A percentile compares a stretch with the other conserved stretches of the same genome.
These are phyloP conservation scores for Poeciliopsis gracilis DNA, from an alignment of 2,797 vertebrate species.

Conservation along the genomic window DNA sequence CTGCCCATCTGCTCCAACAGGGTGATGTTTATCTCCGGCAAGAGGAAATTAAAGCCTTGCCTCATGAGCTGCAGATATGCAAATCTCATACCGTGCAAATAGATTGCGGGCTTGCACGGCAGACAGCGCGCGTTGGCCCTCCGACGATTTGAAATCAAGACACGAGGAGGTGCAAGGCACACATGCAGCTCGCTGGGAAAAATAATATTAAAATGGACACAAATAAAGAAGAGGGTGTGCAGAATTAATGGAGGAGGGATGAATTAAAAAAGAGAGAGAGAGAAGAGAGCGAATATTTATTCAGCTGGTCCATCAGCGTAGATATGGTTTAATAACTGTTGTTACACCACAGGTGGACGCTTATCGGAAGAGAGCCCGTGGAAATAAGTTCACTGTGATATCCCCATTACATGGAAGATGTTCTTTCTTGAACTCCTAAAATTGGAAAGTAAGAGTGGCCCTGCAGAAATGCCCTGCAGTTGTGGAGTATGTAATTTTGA, in stretches of 20 bases:
- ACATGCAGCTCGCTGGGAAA: constrained; percentile 31
- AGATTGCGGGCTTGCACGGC: constrained; percentile 64
- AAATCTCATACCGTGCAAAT: constrained; percentile 76
- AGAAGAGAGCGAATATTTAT: constrained; percentile 48
- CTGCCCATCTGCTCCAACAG: constrained; percentile 94
- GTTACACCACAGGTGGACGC: constrained; percentile 67
- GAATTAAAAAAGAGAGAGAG: constrained; percentile 23
- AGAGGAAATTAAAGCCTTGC: constrained; percentile 97
- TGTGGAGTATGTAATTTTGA: constrained; percentile 86
- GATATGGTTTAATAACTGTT: constrained; percentile 75
- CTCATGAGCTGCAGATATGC: constrained; percentile 80
- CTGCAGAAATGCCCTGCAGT: constrained; percentile 70
- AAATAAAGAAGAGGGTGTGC: constrained; percentile 38
- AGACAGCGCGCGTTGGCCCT: constrained; percentile 44
- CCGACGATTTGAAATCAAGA: constrained; percentile 67
- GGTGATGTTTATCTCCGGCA: constrained; percentile 97
- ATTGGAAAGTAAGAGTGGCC: constrained; percentile 77
- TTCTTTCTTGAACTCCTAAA: constrained; percentile 74
- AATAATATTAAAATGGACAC: constrained; percentile 51
- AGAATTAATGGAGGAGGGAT: constrained; percentile 46
- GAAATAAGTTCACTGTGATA: constrained; percentile 75
- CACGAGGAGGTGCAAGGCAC: constrained; percentile 44
- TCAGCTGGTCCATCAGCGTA: constrained; percentile 40
- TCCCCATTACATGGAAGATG: constrained; percentile 72
- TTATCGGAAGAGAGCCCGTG: constrained; percentile 66